Evolutionary conservation across 2,113 vertebrate species (phyloP).

Genomic region (Anoplopoma fimbria): DNA sequence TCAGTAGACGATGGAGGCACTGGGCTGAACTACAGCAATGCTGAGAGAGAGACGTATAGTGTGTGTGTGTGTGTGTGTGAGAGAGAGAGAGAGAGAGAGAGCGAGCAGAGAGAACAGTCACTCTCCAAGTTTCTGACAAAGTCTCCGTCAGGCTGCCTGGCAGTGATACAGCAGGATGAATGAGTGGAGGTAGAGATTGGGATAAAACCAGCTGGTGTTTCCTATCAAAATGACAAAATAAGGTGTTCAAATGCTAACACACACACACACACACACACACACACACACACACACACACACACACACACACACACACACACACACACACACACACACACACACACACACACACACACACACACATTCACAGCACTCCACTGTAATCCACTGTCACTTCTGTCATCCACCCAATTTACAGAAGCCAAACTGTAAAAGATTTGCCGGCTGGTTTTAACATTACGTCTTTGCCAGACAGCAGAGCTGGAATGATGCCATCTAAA

Average conservation of each 20-base stretch:
- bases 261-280: background rate
- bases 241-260: background rate
- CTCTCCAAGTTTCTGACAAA: constrained; percentile 65
- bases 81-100: background rate
- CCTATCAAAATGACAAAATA: constrained; percentile 29
- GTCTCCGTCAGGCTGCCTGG: constrained; percentile 61
- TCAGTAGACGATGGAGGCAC: constrained; percentile 35
- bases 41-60: constrained; percentile 6
- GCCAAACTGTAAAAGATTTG: constrained; percentile 30
- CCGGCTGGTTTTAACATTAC: constrained; percentile 13
- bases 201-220: constrained; percentile 29
- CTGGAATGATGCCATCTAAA: constrained; percentile 49
- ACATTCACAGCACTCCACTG: background rate
- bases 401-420: background rate
- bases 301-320: background rate
- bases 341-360: constrained; percentile 2
- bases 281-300: background rate
- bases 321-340: constrained; percentile 3
- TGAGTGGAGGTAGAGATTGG: constrained; percentile 3
- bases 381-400: constrained; percentile 29
- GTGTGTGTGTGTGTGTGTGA: background rate
- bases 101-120: background rate
- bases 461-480: constrained; percentile 20
- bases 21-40: constrained; percentile 32
- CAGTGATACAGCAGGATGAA: constrained; percentile 41